Percentiles rank a stretch among this genome's conserved stretches.
Evolutionary conservation across 2,113 vertebrate species (phyloP).

Genomic region (Mormoops blainvillei): DNA sequence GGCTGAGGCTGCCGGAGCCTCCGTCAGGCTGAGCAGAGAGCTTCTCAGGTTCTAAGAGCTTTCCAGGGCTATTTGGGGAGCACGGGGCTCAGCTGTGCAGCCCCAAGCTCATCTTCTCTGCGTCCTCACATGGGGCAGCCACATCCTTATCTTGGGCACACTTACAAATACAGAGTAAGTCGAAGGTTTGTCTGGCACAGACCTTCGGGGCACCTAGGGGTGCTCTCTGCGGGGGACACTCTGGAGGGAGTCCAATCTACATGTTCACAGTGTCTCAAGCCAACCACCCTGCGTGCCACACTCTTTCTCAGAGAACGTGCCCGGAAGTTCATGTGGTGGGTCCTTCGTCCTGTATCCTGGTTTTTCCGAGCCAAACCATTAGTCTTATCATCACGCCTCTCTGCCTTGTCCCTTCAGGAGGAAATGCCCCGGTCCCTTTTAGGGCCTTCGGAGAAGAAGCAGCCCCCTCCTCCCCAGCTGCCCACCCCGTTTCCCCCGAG

Average conservation of each 20-base stretch:
- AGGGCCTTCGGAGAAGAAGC: neutral
- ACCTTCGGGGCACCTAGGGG: neutral
- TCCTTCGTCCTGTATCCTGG: neutral
- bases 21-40: neutral
- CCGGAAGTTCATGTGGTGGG: accelerated
- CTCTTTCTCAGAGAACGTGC: neutral
- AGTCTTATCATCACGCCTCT: neutral
- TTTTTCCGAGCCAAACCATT: neutral
- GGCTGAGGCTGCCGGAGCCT: neutral
- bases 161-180: no score
- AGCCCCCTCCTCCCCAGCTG: neutral
- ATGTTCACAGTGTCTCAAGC: no score
- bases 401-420: neutral
- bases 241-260: neutral
- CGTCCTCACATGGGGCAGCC: neutral
- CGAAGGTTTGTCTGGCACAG: neutral
- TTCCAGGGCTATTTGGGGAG: no score
- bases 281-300: neutral
- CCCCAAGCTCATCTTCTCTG: neutral
- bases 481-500: neutral
- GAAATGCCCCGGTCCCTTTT: neutral
- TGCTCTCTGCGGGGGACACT: neutral
- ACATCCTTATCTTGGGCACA: neutral
- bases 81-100: neutral
- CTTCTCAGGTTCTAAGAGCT: neutral